Evolutionary conservation across 2,113 vertebrate species (phyloP), one percentile per base, ranked within the genome.

Genomic region (Pomatostomus ruficeps): DNA sequence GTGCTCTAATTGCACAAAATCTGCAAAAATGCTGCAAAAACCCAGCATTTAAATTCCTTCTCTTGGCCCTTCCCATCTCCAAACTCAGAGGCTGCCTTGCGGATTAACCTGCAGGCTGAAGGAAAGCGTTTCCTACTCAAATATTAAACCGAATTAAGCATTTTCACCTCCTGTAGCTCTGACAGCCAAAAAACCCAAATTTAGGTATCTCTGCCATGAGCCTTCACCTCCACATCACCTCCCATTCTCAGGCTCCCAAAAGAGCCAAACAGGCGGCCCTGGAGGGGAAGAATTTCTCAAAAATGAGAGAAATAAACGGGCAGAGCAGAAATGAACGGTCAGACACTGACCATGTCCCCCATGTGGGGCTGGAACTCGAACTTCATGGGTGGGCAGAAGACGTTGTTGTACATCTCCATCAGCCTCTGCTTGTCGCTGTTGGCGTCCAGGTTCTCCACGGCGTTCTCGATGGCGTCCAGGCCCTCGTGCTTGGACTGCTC

Each of bases 321-420:
- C 25, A 7, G 82, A 61, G 76, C 78, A 2, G 7, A 82, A 31
- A n/a, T n/a, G 23, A 57, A 71, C 54, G 68, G 42, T 13, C 2
- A 57, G 11, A 1, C 35, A 85, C 98, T 97, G 79, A 99, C 99
- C 98, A 97, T 98, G 68, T 99, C 99, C 31, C 99, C 99, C 99
- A 99, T 99, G 77, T 99, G 99, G 2, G 99, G 99, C 98, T 99
- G 99, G 96, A 99, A 99, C 93, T 99, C 99, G 38, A 99, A 99
- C 95, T 99, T 99, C 97, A 99, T 98, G 17, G 99, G 99, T 0
- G 99, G 99, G 40, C 99, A 99, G 98, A 99, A 99, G 96, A 99
- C 98, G 1, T 98, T 99, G 98, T 99, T 99, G 98, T 99, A 99
- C 97, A 99, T 99, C 98, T 99, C 99, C 99, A 99, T 99, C 83